phyloP scores from a whole-genome alignment of 2,113 vertebrate genomes.

The Colossoma macropomum region DNA sequence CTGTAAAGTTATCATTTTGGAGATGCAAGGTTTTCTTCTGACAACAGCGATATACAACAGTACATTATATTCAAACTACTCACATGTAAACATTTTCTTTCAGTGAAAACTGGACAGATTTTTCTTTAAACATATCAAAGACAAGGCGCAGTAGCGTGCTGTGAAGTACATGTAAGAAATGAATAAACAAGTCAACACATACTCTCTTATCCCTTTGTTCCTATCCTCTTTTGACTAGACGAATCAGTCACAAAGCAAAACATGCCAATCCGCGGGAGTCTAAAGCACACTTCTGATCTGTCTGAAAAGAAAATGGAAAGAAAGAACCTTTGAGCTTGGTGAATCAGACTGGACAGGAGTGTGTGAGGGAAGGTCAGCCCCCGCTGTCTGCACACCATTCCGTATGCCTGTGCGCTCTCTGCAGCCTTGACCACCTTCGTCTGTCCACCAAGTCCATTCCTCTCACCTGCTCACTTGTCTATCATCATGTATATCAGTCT shows the following conservation, averaged over 20 bases:
- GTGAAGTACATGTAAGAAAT: background rate
- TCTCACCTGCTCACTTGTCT: constrained; percentile 57
- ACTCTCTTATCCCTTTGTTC: constrained; percentile 23
- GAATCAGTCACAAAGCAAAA: constrained; percentile 55
- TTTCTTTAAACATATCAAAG: background rate
- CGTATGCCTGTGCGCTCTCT: constrained; percentile 65
- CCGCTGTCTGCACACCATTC: constrained; percentile 58
- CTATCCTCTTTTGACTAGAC: background rate
- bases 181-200: constrained; percentile 6
- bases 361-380: constrained; percentile 57
- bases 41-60: no score
- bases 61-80: no score
- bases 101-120: background rate
- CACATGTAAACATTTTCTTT: background rate
- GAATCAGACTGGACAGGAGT: constrained; percentile 62
- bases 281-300: constrained; percentile 59
- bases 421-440: constrained; percentile 60
- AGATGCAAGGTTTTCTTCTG: no score
- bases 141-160: background rate
- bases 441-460: constrained; percentile 53
- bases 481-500: constrained; percentile 21
- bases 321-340: constrained; percentile 43
- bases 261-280: constrained; percentile 54
- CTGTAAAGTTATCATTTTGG: no score
- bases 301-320: constrained; percentile 16